Conservation (phyloP, 2,797 vertebrate species). For the Kryptolebias ocellatus region DNA sequence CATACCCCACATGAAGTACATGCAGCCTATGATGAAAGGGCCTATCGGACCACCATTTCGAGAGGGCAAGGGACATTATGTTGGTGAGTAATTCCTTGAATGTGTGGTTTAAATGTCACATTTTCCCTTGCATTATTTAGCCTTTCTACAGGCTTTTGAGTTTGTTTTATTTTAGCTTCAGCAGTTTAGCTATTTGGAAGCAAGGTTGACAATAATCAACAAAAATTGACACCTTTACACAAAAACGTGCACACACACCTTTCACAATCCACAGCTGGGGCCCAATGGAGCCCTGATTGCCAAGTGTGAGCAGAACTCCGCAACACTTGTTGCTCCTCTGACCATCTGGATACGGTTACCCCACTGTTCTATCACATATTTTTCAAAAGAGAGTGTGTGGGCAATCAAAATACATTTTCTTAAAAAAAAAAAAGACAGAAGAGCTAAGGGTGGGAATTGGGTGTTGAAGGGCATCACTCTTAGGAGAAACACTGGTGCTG, state of each 20-base stretch:
- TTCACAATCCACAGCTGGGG: slow-evolving; percentile 36
- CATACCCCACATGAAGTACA: slow-evolving; percentile 92
- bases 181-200: not conserved
- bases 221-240: not conserved
- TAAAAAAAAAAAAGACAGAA: slow-evolving; percentile 12
- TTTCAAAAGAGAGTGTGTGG: slow-evolving; percentile 45
- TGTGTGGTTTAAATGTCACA: not conserved
- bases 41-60: slow-evolving; percentile 96
- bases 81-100: slow-evolving; percentile 87
- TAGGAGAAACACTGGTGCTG: slow-evolving; percentile 11
- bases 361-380: slow-evolving; percentile 59
- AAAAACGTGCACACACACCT: slow-evolving; percentile 12
- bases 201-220: not conserved
- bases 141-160: not conserved
- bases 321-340: slow-evolving; percentile 46
- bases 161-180: not conserved
- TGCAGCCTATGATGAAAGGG: slow-evolving; percentile 98
- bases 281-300: slow-evolving; percentile 66
- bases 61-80: slow-evolving; percentile 97
- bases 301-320: slow-evolving; percentile 56
- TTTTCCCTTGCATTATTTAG: not conserved
- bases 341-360: slow-evolving; percentile 75
- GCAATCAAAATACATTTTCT: slow-evolving; percentile 46
- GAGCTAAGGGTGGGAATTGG: not conserved
- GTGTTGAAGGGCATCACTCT: slow-evolving; percentile 21